Conservation (phyloP, 2,113 vertebrate genomes). For the Tamias sibiricus region DNA sequence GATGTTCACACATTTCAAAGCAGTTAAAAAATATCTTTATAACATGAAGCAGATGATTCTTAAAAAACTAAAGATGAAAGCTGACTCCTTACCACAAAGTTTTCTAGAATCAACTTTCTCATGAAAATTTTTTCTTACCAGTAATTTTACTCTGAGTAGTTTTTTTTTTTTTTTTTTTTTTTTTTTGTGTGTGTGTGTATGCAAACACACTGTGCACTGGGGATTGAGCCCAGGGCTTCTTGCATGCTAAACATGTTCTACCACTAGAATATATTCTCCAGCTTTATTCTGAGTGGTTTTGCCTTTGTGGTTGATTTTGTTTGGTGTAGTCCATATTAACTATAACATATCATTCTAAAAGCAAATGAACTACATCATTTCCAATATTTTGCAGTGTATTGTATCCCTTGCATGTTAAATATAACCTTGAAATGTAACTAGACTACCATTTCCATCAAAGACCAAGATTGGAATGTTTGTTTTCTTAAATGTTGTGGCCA, state of each 20-base stretch:
- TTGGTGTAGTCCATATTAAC: neutral
- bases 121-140: neutral
- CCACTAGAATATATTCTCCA: no score
- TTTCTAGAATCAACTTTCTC: neutral
- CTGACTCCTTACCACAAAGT: neutral
- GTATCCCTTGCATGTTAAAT: neutral
- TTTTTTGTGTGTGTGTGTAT: no score
- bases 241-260: no score
- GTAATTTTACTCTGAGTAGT: neutral
- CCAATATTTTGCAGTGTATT: neutral
- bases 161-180: no score
- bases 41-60: conserved; percentile 50
- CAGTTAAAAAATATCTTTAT: conserved; percentile 30
- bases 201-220: no score
- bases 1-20: conserved; percentile 4
- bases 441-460: neutral
- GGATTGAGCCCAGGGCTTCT: neutral
- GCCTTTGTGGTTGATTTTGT: neutral
- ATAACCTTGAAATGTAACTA: neutral
- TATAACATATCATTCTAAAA: neutral
- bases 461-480: neutral
- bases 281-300: neutral
- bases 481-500: neutral
- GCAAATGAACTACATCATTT: neutral
- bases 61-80: conserved; percentile 43